phyloP scores from a whole-genome alignment of 2,888 invertebrate species.

The Netelia fuscicornis region DNA sequence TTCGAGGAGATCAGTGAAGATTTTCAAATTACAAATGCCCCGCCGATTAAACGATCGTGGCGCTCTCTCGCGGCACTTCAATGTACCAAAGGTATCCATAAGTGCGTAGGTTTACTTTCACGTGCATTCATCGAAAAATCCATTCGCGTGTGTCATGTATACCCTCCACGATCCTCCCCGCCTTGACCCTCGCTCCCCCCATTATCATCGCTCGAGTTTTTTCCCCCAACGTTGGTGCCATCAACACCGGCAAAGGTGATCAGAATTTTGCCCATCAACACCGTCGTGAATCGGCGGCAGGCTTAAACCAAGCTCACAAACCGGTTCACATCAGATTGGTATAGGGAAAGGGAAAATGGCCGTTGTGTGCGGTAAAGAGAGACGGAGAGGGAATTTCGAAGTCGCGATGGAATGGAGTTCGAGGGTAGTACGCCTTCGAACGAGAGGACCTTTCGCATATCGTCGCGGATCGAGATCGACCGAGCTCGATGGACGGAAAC shows the following conservation, averaged over 20 bases:
- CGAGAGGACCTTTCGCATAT: conserved; percentile 20
- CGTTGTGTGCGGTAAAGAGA: conserved; percentile 39
- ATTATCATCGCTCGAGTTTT: conserved; percentile 81
- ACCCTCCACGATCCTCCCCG: not conserved
- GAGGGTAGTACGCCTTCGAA: conserved; percentile 22
- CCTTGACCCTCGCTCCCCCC: conserved; percentile 63
- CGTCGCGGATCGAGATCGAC: conserved; percentile 31
- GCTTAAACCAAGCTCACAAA: conserved; percentile 30
- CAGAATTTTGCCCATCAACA: conserved; percentile 3
- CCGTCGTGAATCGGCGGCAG: conserved; percentile 17
- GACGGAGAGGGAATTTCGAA: conserved; percentile 38
- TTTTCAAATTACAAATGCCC: conserved; percentile 39
- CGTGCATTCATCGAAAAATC: not conserved
- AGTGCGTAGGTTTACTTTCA: not conserved
- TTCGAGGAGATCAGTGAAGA: conserved; percentile 31
- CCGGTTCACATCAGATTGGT: conserved; percentile 51
- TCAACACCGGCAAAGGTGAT: conserved; percentile 36
- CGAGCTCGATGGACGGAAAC: conserved; percentile 3
- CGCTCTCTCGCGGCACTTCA: conserved; percentile 38
- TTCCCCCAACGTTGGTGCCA: conserved; percentile 81
- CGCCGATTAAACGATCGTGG: conserved; percentile 66
- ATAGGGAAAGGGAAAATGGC: conserved; percentile 30
- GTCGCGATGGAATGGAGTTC: conserved; percentile 7
- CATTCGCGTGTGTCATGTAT: not conserved
- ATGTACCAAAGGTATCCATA: not conserved